Percentiles rank a stretch among this genome's conserved stretches.
Conservation (phyloP, 2,113 vertebrate genomes). For the Benthochromis sp. region DNA sequence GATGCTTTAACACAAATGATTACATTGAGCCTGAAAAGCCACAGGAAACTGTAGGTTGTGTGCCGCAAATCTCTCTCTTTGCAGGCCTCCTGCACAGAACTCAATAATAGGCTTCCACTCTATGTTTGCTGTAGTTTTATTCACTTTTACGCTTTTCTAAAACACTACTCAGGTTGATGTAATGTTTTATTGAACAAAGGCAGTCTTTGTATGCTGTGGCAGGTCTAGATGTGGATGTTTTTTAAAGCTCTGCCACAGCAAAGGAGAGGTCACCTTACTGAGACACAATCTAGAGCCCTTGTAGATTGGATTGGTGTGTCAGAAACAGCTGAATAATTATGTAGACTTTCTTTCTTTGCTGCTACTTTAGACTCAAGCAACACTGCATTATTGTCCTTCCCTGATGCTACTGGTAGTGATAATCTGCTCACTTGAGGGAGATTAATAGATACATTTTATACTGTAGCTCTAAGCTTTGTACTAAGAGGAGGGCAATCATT, state of each 20-base stretch:
- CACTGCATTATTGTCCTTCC: slow-evolving; percentile 21
- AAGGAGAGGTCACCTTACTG: slow-evolving; percentile 32
- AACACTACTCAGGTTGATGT: slow-evolving; percentile 22
- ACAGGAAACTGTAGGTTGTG: slow-evolving; percentile 29
- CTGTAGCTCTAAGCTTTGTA: slow-evolving; percentile 29
- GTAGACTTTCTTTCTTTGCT: not conserved
- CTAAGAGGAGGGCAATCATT: slow-evolving; percentile 38
- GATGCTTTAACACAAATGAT: slow-evolving; percentile 26
- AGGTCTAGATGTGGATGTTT: slow-evolving; percentile 32
- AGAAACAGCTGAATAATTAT: slow-evolving; percentile 27
- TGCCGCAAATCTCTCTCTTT: slow-evolving; percentile 25
- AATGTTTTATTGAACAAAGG: slow-evolving; percentile 35
- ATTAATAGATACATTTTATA: slow-evolving; percentile 36
- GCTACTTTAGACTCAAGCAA: not conserved
- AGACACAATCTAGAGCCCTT: not conserved
- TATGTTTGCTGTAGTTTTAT: slow-evolving; percentile 1
- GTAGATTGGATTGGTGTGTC: not conserved
- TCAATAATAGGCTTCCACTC: slow-evolving; percentile 46
- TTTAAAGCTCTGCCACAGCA: slow-evolving; percentile 6
- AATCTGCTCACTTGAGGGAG: slow-evolving; percentile 39
- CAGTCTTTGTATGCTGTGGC: slow-evolving; percentile 19
- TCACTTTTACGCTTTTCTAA: slow-evolving; percentile 23
- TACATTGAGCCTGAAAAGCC: slow-evolving; percentile 11
- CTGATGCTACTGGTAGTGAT: slow-evolving; percentile 32
- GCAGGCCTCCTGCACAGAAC: slow-evolving; percentile 38